A percentile compares a stretch with the other conserved stretches of the same genome.
phyloP scores from a whole-genome alignment of 2,797 vertebrate species.

The Pseudochirops corinnae region DNA sequence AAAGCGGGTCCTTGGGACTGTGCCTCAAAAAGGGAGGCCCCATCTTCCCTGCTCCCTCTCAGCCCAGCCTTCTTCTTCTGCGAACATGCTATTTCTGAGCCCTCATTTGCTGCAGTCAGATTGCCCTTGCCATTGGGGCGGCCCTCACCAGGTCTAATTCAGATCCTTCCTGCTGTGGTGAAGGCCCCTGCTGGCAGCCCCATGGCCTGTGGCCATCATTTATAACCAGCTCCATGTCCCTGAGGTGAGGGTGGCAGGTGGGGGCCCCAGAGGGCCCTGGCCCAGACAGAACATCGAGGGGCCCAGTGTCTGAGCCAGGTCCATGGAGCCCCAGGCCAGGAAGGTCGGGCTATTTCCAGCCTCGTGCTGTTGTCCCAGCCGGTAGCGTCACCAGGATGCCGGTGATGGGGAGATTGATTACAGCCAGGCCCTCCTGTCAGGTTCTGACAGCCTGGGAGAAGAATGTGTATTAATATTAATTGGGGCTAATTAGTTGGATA shows the following conservation, averaged over 20 bases:
- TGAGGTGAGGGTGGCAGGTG: background rate
- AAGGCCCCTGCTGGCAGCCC: background rate
- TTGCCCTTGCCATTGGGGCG: background rate
- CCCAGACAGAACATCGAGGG: background rate
- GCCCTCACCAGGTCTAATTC: background rate
- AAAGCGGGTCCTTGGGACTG: background rate
- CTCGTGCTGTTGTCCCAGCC: background rate
- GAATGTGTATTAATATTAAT: constrained; percentile 83
- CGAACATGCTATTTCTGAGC: background rate
- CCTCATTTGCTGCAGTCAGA: background rate
- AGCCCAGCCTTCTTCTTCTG: background rate
- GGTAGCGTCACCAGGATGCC: background rate
- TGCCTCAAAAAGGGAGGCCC: background rate
- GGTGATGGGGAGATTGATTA: constrained; percentile 2
- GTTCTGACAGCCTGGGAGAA: constrained; percentile 7
- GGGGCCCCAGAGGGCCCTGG: background rate
- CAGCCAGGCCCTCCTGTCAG: background rate
- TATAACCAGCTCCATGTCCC: background rate
- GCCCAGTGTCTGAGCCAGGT: background rate
- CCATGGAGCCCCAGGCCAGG: background rate
- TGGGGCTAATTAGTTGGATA: constrained; percentile 82
- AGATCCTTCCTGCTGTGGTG: background rate
- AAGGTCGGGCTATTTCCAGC: background rate
- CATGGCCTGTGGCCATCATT: background rate
- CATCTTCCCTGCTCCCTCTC: background rate